Evolutionary conservation across 2,797 vertebrate genomes (phyloP).

Genomic region (Helarctos malayanus): DNA sequence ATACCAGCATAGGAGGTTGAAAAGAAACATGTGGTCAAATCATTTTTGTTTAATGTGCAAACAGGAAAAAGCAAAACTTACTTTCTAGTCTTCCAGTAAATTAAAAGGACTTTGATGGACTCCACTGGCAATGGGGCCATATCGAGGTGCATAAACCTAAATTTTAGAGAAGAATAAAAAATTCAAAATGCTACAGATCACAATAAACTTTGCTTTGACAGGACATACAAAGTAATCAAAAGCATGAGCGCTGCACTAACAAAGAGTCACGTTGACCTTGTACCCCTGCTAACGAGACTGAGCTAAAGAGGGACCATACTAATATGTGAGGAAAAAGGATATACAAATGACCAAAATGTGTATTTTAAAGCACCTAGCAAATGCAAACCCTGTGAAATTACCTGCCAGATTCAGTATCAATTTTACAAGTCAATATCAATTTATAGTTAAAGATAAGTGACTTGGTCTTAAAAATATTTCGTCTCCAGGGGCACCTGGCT

Average conservation of each 20-base stretch:
- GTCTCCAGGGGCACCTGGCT: neutral
- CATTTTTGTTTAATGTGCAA: conserved; percentile 20
- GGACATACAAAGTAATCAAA: neutral
- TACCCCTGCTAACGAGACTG: neutral
- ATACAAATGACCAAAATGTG: neutral
- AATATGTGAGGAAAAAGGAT: neutral
- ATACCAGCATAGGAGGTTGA: neutral
- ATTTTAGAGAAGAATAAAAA: conserved; percentile 15
- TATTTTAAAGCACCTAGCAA: neutral
- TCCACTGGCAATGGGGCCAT: neutral
- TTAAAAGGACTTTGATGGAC: neutral
- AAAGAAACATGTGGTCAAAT: neutral
- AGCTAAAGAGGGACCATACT: neutral
- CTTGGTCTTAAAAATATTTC: neutral
- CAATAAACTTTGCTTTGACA: conserved; percentile 13
- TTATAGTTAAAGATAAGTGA: neutral
- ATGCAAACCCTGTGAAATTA: neutral
- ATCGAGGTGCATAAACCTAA: neutral
- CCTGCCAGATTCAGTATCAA: neutral
- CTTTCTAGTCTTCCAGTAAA: neutral
- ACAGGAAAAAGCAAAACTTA: neutral
- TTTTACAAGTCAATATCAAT: neutral
- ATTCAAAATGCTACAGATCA: neutral
- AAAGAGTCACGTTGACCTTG: neutral
- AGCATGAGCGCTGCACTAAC: neutral